phyloP scores from a whole-genome alignment of 2,797 vertebrate genomes.

The Sebastes kiyomatsui region DNA sequence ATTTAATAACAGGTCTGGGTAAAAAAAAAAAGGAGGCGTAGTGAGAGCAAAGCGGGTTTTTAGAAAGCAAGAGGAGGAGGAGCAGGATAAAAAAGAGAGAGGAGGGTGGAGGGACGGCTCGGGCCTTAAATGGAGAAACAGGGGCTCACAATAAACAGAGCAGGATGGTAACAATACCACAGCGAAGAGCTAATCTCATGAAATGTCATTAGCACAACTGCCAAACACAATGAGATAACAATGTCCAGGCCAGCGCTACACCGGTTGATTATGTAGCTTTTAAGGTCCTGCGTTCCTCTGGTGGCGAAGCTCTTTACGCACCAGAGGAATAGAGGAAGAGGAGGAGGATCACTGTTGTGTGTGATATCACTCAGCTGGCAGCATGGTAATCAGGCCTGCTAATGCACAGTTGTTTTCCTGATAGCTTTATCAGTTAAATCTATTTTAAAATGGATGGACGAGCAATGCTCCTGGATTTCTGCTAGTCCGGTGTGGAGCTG shows the following conservation, averaged over 20 bases:
- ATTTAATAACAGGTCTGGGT: constrained; percentile 59
- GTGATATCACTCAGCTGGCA: constrained; percentile 17
- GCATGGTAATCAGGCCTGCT: constrained; percentile 30
- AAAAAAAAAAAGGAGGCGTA: constrained; percentile 6
- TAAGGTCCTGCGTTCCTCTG: constrained; percentile 48
- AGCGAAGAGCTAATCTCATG: constrained; percentile 68
- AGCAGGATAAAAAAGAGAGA: neutral
- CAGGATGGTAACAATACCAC: constrained; percentile 54
- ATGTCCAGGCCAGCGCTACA: constrained; percentile 16
- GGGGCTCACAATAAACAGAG: neutral
- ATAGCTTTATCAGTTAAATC: constrained; percentile 53
- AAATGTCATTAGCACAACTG: constrained; percentile 67
- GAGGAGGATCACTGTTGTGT: neutral
- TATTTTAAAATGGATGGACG: constrained; percentile 12
- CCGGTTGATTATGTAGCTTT: constrained; percentile 60
- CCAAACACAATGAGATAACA: constrained; percentile 56
- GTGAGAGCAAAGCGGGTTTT: constrained; percentile 2
- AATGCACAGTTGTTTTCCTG: constrained; percentile 43
- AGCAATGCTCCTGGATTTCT: constrained; percentile 11
- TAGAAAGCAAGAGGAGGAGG: neutral
- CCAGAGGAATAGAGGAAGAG: constrained; percentile 9
- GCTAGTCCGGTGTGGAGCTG: constrained; percentile 8
- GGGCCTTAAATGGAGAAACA: constrained; percentile 23
- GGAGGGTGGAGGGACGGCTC: neutral
- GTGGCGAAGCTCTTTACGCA: constrained; percentile 29